Base-by-base conservation (phyloP, 1,140 invertebrate species). In the Eriocheir sinensis region DNA sequence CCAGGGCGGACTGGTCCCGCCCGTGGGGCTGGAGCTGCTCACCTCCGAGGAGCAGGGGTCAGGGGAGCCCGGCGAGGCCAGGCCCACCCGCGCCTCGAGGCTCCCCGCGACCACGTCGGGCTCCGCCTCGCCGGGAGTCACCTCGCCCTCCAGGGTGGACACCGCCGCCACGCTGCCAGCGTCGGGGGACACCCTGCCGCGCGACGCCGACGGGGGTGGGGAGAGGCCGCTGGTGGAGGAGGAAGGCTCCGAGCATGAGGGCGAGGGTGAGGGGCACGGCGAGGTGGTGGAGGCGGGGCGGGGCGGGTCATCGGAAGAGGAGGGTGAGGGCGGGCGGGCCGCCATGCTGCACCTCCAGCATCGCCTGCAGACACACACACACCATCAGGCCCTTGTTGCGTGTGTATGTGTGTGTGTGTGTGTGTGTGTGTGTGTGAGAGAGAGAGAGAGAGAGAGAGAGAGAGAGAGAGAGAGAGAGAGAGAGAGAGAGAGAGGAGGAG, bases 371-470 rank as follows among this genome's bases (percentile, higher is more conserved):
- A 72, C 60, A 72, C 60, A 72, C 48, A 53, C n/a, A 89, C 88
- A 48, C 41, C 53, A 30, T 89, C 44, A 53, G 41, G 6, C 44
- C 30, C 9, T 27, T 1, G 8, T 6, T 9, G 60, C 40, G 89
- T 40, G 89, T 91, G 89, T 91, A 60, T 91, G 89, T 80, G 40
- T 89, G 41, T 41, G 88, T 90, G 89, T 72, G 89, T 90, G 89
- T 36, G 89, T 90, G 89, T 53, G 89, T 90, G 89, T 90, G 44
- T 60, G 6, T 89, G 88, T 89, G 38, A 27, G 41, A 41, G 4
- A n/a, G n/a, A n/a, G n/a, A n/a, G n/a, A n/a, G n/a, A n/a, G n/a
- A n/a, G n/a, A n/a, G n/a, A n/a, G n/a, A n/a, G n/a, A n/a, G n/a
- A n/a, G n/a, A n/a, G n/a, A n/a, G n/a, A n/a, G n/a, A n/a, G n/a